Percentiles rank a stretch among this genome's conserved stretches.
phyloP scores from a whole-genome alignment of 2,113 vertebrate genomes.

The Burhinus bistriatus region DNA sequence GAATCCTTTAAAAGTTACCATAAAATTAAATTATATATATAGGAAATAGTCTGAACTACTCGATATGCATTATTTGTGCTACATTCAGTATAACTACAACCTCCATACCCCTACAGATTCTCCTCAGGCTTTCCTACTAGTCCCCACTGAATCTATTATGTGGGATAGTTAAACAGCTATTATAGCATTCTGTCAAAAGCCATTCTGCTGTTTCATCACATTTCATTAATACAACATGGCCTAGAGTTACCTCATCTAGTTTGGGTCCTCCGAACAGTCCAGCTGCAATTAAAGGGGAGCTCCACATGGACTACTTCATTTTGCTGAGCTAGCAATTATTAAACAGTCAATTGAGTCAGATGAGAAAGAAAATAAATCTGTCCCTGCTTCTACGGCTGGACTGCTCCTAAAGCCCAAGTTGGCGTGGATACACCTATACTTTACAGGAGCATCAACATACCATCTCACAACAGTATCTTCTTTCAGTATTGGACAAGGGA shows the following conservation, averaged over 20 bases:
- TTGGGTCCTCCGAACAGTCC: not conserved
- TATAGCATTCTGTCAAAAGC: not conserved
- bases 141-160: fast-evolving
- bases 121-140: not conserved
- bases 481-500: not conserved
- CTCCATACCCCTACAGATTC: not conserved
- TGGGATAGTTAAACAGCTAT: not conserved
- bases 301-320: not conserved
- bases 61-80: fast-evolving
- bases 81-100: not conserved
- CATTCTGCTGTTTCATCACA: not conserved
- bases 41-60: not conserved
- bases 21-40: not conserved
- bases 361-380: not conserved
- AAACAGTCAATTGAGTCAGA: not conserved
- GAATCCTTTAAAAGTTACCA: not conserved
- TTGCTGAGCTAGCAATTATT: not conserved
- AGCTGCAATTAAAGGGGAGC: not conserved
- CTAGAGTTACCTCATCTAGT: not conserved
- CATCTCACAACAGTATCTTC: not conserved
- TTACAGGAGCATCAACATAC: not conserved
- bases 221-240: not conserved
- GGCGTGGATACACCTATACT: not conserved
- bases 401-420: not conserved
- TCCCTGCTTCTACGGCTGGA: not conserved